Base-by-base conservation (phyloP, 2,797 vertebrate species). In the Microctenopoma lineatum region DNA sequence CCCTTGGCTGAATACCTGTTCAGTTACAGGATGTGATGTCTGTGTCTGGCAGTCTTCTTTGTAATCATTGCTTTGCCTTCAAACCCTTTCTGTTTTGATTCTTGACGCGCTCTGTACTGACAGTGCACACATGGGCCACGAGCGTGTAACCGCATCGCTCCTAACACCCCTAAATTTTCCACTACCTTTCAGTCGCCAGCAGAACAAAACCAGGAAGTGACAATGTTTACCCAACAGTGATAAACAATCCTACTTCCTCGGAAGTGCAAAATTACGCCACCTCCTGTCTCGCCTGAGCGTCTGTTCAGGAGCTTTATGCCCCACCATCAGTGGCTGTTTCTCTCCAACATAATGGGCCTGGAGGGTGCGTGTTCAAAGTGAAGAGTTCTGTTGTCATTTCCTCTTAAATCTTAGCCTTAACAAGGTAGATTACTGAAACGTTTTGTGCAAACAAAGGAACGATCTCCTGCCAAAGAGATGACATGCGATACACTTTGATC, bases 161-260 rank as follows among this genome's bases (percentile, higher is more conserved):
- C 61, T 66, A 70, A 85, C 73, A 80, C 66, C 55, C 75, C 62
- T 14, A 59, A 75, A 81, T 58, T 73, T 68, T 70, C 50, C 29
- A 32, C 77, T 73, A 54, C 34, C 64, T 50, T 67, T 65, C 29
- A 80, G 73, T 60, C 62, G 44, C 56, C 21, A 76, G 66, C 51
- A 79, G 84, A 90, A 94, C 93, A 93, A 93, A 94, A 92, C 85
- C 88, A 87, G 92, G 93, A 94, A 94, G 89, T 80, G 61, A 46
- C 72, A 80, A 13, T 88, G 89, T 92, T 92, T 92, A 84, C 62
- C 75, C 82, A 79, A 70, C 6, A 41, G 86, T 62, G 91, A 93
- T 90, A 92, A 92, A 90, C 91, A 88, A 89, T 88, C 77, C 82
- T 29, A 59, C 85, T 93, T 93, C 89, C 88, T 83, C 36, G 46